Evolutionary conservation across 2,888 invertebrate genomes (phyloP).

Genomic region (Sylvicola fuscatus): DNA sequence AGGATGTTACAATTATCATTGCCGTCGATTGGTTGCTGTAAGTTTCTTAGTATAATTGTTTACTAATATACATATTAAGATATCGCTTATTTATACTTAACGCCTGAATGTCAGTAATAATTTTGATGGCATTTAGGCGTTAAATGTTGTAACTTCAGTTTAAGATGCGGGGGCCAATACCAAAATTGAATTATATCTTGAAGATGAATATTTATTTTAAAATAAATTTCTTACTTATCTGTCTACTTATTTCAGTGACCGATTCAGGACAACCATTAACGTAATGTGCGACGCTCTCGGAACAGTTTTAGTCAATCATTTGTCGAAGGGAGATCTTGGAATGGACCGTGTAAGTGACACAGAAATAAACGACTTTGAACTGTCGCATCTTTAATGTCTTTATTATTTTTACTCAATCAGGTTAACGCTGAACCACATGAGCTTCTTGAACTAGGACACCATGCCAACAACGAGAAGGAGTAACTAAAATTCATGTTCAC

Average conservation of each 20-base stretch:
- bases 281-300: slow-evolving; percentile 92
- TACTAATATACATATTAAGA: too few relatives aligned
- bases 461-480: slow-evolving; percentile 25
- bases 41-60: too few relatives aligned
- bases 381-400: too few relatives aligned
- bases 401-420: slow-evolving; percentile 9
- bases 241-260: slow-evolving; percentile 38
- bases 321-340: slow-evolving; percentile 52
- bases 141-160: too few relatives aligned
- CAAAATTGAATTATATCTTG: too few relatives aligned
- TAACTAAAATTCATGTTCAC: slow-evolving; percentile 10
- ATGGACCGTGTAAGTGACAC: slow-evolving; percentile 25
- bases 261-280: slow-evolving; percentile 77
- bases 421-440: slow-evolving; percentile 38
- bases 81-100: too few relatives aligned
- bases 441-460: slow-evolving; percentile 36
- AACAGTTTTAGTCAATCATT: slow-evolving; percentile 72
- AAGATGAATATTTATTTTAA: too few relatives aligned
- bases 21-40: slow-evolving; percentile 87
- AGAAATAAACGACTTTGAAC: background rate
- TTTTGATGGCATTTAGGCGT: too few relatives aligned
- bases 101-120: too few relatives aligned
- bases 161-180: too few relatives aligned
- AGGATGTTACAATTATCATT: slow-evolving; percentile 76
- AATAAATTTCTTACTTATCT: background rate